These are phyloP conservation scores for Progne subis DNA, from an alignment of 2,113 vertebrate species.

Conservation along the genomic window DNA sequence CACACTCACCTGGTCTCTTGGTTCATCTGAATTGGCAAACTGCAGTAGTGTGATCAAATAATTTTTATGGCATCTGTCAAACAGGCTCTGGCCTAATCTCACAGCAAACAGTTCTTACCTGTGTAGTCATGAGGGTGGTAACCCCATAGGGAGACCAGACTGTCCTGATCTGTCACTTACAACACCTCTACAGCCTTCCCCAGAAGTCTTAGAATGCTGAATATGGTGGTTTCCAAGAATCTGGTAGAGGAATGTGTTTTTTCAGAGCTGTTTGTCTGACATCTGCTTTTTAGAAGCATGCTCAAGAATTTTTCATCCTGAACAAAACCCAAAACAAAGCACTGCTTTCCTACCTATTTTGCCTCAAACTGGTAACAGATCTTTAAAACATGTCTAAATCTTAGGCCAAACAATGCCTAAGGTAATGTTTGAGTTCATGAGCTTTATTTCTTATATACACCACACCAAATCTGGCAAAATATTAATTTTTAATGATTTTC, in stretches of 20 bases:
- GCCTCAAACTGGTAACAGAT: background rate
- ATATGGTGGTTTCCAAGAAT: background rate
- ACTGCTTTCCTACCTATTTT: background rate
- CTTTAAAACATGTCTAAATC: background rate
- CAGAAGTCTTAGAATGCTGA: background rate
- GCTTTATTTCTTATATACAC: background rate
- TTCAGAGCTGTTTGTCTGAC: background rate
- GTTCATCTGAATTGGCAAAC: background rate
- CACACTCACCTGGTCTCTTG: background rate
- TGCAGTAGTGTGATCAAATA: background rate
- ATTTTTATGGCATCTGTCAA: background rate
- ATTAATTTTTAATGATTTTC: background rate
- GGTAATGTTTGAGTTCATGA: accelerated
- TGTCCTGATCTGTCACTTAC: background rate
- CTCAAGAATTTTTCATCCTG: background rate
- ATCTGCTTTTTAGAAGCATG: background rate
- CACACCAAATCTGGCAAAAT: background rate
- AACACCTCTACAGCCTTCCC: background rate
- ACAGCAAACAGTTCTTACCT: background rate
- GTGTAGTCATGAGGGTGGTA: background rate
- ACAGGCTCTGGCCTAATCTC: background rate
- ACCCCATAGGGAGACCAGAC: background rate
- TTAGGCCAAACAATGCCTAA: background rate
- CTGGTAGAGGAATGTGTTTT: background rate
- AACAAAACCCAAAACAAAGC: background rate